phyloP scores from a whole-genome alignment of 1,140 invertebrate genomes.

The Penaeus chinensis region DNA sequence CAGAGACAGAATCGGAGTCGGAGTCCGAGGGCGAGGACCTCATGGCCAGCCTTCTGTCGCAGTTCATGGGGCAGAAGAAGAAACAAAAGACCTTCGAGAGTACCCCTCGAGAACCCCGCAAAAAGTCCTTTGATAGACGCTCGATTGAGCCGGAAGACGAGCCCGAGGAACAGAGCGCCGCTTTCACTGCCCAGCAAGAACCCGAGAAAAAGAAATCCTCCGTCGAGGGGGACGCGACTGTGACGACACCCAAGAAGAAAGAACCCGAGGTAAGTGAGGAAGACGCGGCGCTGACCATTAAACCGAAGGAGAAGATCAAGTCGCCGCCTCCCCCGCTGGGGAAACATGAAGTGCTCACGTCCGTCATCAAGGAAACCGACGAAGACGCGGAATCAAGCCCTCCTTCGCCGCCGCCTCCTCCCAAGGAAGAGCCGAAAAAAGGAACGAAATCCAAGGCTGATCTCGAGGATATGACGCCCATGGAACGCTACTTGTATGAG shows the following conservation, averaged over 20 bases:
- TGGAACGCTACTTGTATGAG: constrained; percentile 58
- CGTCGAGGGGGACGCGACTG: constrained; percentile 46
- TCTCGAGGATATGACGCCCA: constrained; percentile 47
- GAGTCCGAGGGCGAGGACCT: constrained; percentile 27
- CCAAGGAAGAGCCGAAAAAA: background rate
- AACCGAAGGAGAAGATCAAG: constrained; percentile 59
- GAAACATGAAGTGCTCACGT: constrained; percentile 51
- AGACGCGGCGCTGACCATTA: constrained; percentile 37
- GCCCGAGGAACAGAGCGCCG: constrained; percentile 47
- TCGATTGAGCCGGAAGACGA: background rate
- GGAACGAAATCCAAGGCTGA: background rate
- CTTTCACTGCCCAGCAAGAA: constrained; percentile 36
- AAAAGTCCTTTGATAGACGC: too few relatives aligned
- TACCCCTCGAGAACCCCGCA: too few relatives aligned
- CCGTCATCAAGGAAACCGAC: constrained; percentile 55
- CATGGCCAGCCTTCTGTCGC: constrained; percentile 22
- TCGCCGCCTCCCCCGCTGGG: constrained; percentile 35
- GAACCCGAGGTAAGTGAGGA: constrained; percentile 66
- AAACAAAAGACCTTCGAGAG: background rate
- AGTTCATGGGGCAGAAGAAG: constrained; percentile 35
- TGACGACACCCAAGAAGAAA: constrained; percentile 66
- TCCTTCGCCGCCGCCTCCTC: constrained; percentile 13
- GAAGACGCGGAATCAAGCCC: constrained; percentile 46
- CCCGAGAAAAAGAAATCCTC: constrained; percentile 53
- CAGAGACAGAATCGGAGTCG: background rate